Evolutionary conservation across 2,888 invertebrate genomes (phyloP).

Genomic region (Caenorhabditis uteleia): DNA sequence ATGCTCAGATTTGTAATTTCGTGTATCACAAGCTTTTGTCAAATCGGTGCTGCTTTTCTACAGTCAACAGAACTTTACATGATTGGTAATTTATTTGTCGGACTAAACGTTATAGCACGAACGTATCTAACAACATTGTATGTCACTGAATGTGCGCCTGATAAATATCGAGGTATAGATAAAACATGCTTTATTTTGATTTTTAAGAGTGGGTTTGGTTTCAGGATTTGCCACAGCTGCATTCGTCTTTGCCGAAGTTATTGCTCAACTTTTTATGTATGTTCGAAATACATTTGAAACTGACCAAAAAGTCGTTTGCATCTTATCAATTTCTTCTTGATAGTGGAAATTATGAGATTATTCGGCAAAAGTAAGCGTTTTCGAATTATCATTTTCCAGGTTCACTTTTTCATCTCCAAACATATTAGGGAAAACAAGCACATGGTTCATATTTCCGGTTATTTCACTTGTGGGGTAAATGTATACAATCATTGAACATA

Average conservation of each 20-base stretch:
- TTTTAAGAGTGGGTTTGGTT: not conserved
- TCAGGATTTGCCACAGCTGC: conserved; percentile 1
- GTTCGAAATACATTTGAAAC: too few relatives aligned
- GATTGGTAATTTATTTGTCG: not conserved
- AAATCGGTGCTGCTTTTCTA: not conserved
- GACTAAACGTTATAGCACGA: not conserved
- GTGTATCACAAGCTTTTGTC: too few relatives aligned
- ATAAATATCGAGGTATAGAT: not conserved
- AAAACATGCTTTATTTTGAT: not conserved
- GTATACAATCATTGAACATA: not conserved
- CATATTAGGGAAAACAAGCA: not conserved
- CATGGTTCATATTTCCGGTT: not conserved
- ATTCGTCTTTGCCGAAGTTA: not conserved
- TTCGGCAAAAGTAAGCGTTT: too few relatives aligned
- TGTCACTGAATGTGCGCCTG: not conserved
- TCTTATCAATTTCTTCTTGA: too few relatives aligned
- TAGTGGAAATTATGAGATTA: too few relatives aligned
- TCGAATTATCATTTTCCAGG: not conserved
- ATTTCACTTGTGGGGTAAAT: not conserved
- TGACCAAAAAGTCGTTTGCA: too few relatives aligned
- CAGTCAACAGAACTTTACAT: not conserved
- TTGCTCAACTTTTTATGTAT: not conserved
- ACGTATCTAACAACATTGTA: not conserved
- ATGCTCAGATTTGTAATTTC: too few relatives aligned
- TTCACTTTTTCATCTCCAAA: not conserved